Base-by-base conservation (phyloP, 1,140 invertebrate species). In the Tribolium castaneum region DNA sequence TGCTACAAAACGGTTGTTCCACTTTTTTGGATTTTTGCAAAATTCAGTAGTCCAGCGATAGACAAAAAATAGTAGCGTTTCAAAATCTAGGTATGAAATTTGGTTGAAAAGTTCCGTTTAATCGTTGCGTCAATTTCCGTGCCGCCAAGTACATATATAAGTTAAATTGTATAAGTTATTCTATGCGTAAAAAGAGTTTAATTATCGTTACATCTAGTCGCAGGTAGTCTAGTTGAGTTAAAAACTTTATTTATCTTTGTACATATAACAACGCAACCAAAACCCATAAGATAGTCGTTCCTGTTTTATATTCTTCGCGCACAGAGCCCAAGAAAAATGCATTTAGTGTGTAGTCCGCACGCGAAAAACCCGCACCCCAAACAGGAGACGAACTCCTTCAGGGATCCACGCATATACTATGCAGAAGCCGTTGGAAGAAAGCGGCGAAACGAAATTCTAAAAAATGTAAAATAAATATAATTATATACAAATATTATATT, bases 401-500 rank as follows among this genome's bases (percentile, higher is more conserved):
- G 80, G 80, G 80, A 81, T 80, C 78, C 80, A 80, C 80, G 78
- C 76, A 75, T 81, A 74, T 62, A 50, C 49, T 78, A 70, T 75
- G 66, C 49, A 30, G 76, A 54, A 81, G 72, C 78, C 75, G 80
- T 80, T 76, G 72, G 49, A 75, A 72, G 52, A 66, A 80, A 80
- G 80, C 82, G 82, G 81, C 80, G 84, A 84, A 85, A 86, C 85
- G 85, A 86, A 86, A 86, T 86, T 86, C 85, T 86, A 85, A 86
- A 30, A 82, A 86, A 81, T 86, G 84, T 85, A 85, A 84, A 81
- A 85, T 84, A 84, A 82, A 81, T 81, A 82, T 81, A 82, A 80
- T 81, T 82, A 80, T 82, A 81, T 45, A 45, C 39, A 45, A 45
- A 45, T 30, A 30, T 30, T 83, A 83, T 82, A 82, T 19, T 19